Evolutionary conservation across 2,113 vertebrate species (phyloP).

Genomic region (Ovis canadensis): DNA sequence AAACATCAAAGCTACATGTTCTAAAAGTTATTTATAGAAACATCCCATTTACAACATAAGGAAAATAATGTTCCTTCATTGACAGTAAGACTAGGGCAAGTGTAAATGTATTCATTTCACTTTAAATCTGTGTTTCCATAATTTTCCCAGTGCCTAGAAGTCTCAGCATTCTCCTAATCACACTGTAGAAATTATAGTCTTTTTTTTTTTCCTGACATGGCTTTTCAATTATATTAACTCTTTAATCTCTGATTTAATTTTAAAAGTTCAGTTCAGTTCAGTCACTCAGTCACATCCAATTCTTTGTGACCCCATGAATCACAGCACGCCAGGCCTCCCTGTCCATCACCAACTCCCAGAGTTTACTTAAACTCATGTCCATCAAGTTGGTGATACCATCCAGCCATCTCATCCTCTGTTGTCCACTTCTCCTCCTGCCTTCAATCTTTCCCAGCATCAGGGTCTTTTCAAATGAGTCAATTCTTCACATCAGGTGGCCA

Average conservation of each 20-base stretch:
- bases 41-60: neutral
- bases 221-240: neutral
- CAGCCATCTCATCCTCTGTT: neutral
- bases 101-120: neutral
- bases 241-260: neutral
- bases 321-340: fast-evolving
- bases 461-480: neutral
- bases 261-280: neutral
- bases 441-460: neutral
- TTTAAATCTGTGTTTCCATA: neutral
- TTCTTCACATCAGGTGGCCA: neutral
- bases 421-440: neutral
- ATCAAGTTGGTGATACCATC: neutral
- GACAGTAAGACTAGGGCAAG: neutral
- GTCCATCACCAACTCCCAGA: neutral
- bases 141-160: neutral
- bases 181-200: neutral
- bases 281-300: fast-evolving
- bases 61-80: neutral
- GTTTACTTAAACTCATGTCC: neutral
- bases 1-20: neutral
- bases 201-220: neutral
- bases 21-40: neutral
- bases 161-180: neutral
- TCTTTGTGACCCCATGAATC: neutral